Evolutionary conservation across 2,888 invertebrate species (phyloP).

Genomic region (Ditylenchus weischeri): DNA sequence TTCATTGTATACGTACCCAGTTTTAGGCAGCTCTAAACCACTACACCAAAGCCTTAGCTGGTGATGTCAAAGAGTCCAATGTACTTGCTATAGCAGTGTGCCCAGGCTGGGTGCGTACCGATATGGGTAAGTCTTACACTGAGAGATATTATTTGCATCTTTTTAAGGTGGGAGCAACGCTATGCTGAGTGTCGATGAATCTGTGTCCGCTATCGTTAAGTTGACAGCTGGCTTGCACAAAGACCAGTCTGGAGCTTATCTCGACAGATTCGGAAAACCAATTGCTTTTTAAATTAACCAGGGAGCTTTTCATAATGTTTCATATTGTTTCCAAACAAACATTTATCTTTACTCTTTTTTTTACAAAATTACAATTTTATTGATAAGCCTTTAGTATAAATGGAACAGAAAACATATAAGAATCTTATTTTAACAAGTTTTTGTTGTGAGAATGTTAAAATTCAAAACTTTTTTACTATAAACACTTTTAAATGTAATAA

Average conservation of each 20-base stretch:
- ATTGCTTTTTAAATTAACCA: neutral
- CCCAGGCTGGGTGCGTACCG: slow-evolving; percentile 49
- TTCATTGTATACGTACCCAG: too few relatives aligned
- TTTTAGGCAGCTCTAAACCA: slow-evolving; percentile 44
- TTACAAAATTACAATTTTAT: too few relatives aligned
- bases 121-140: slow-evolving; percentile 31
- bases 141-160: too few relatives aligned
- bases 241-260: slow-evolving; percentile 30
- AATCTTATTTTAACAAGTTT: too few relatives aligned
- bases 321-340: too few relatives aligned
- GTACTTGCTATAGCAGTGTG: slow-evolving; percentile 32
- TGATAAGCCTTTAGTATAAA: too few relatives aligned
- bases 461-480: too few relatives aligned
- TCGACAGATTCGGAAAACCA: slow-evolving; percentile 13
- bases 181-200: slow-evolving; percentile 35
- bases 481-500: too few relatives aligned
- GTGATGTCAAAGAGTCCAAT: slow-evolving; percentile 35
- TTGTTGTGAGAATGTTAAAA: too few relatives aligned
- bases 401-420: too few relatives aligned
- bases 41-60: slow-evolving; percentile 38
- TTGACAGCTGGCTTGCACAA: slow-evolving; percentile 24
- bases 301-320: too few relatives aligned
- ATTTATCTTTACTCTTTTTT: too few relatives aligned
- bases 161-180: slow-evolving; percentile 31
- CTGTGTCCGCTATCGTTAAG: slow-evolving; percentile 28